These are phyloP conservation scores for Pseudopleuronectes americanus DNA, from an alignment of 2,797 vertebrate species.

Conservation along the genomic window DNA sequence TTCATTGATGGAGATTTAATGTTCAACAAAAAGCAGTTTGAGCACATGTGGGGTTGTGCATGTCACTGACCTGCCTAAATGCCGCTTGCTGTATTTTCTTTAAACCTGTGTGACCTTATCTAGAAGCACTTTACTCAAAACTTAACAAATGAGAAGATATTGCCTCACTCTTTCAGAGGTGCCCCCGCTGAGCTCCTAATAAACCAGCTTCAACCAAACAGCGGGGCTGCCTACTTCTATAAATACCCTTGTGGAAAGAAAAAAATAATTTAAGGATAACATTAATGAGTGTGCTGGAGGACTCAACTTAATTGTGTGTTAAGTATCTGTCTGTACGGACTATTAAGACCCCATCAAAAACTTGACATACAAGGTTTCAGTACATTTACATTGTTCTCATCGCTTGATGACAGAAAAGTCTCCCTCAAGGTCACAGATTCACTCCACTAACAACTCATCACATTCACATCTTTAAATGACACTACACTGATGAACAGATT, in stretches of 20 bases:
- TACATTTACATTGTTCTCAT: slow-evolving; percentile 13
- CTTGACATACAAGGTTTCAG: neutral
- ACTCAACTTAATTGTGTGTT: slow-evolving; percentile 46
- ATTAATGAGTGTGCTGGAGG: slow-evolving; percentile 49
- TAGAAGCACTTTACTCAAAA: slow-evolving; percentile 32
- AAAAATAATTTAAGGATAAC: slow-evolving; percentile 48
- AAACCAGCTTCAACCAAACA: slow-evolving; percentile 68
- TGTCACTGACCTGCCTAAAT: slow-evolving; percentile 15
- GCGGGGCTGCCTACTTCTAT: slow-evolving; percentile 48
- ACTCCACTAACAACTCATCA: slow-evolving; percentile 8
- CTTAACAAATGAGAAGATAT: slow-evolving; percentile 54
- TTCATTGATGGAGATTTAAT: neutral
- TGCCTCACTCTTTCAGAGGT: slow-evolving; percentile 29
- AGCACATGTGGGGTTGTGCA: slow-evolving; percentile 4
- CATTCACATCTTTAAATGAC: slow-evolving; percentile 45
- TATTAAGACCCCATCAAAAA: slow-evolving; percentile 37
- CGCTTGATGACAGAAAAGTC: slow-evolving; percentile 15
- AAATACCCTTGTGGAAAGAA: slow-evolving; percentile 54
- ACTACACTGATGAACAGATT: slow-evolving; percentile 12
- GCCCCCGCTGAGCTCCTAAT: slow-evolving; percentile 70
- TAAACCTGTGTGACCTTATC: slow-evolving; percentile 14
- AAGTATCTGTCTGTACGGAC: slow-evolving; percentile 51
- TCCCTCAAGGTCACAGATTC: slow-evolving; percentile 7
- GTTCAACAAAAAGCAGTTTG: neutral
- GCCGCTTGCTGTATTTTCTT: slow-evolving; percentile 4